A percentile compares a stretch with the other conserved stretches of the same genome.
phyloP scores from a whole-genome alignment of 2,797 vertebrate genomes.

The Choloepus didactylus region DNA sequence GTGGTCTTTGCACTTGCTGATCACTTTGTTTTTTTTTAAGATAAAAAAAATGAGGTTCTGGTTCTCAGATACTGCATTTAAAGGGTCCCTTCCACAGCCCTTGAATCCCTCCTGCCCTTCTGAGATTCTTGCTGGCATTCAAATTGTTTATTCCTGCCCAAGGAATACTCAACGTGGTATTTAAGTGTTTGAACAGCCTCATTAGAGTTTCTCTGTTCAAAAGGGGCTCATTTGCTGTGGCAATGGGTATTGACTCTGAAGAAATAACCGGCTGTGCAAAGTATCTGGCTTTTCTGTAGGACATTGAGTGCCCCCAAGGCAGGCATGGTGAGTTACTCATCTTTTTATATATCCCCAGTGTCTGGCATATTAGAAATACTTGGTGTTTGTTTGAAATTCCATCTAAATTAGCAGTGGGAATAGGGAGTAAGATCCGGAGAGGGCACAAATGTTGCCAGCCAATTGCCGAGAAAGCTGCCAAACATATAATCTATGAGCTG shows the following conservation, averaged over 20 bases:
- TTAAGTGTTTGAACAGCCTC: conserved; percentile 56
- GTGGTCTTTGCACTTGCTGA: not conserved
- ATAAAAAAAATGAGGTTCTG: not conserved
- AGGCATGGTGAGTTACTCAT: conserved; percentile 53
- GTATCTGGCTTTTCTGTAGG: conserved; percentile 26
- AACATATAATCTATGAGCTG: conserved; percentile 71
- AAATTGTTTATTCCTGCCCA: conserved; percentile 58
- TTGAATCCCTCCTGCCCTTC: conserved; percentile 40
- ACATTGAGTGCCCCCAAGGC: conserved; percentile 31
- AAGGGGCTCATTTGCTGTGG: conserved; percentile 43
- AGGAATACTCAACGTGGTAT: conserved; percentile 29
- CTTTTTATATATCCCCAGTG: conserved; percentile 64
- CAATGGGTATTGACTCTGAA: conserved; percentile 22
- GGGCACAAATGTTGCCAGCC: conserved; percentile 62
- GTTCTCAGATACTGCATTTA: conserved; percentile 42
- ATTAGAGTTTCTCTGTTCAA: conserved; percentile 37
- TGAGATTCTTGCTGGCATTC: conserved; percentile 53
- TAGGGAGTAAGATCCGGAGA: conserved; percentile 57
- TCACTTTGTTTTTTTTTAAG: not conserved
- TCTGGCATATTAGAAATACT: conserved; percentile 54
- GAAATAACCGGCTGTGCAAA: conserved; percentile 31
- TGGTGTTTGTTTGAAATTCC: conserved; percentile 62
- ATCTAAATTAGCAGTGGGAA: conserved; percentile 70
- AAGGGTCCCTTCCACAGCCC: not conserved
- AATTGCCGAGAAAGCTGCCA: conserved; percentile 70